Evolutionary conservation across 2,888 invertebrate genomes (phyloP), one percentile per base, ranked within the genome.

Genomic region (Teinopalpus imperialis): DNA sequence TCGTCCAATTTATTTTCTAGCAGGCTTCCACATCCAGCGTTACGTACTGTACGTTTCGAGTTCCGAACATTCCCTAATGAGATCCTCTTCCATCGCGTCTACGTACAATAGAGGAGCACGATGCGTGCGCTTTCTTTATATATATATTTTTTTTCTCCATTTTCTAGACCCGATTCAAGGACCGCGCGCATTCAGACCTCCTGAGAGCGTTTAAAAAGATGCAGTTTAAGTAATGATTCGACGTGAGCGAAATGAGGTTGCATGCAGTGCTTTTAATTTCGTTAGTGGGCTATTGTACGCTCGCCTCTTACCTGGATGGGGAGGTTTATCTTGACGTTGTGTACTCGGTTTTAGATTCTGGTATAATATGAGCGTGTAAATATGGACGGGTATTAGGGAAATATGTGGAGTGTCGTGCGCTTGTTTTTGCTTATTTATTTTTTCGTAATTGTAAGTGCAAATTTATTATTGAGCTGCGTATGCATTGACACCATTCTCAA

Each of bases 211-310:
- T 83, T 83, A 72, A 80, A 85, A 82, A 86, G 86, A 85, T 74
- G 72, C 61, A 73, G 72, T 75, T 73, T 85, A 85, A 87, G 86
- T 86, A 87, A 87, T 87, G 85, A 83, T 78, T 65, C 74, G 72
- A 66, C 67, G 43, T 56, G 53, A 65, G 61, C 62, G 52, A 56
- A 61, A 61, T 58, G 63, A 61, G 61, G 62, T 57, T 61, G 62
- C 59, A 61, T 54, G 59, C 52, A 26, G 57, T 55, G 53, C 46
- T 63, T 74, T 74, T 73, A 72, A 73, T 74, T 74, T 70, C 57
- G 74, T 72, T 69, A 74, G 72, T 73, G 74, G 63, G 61, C 63
- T 61, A 65, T 67, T 67, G 69, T 69, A 57, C 43, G 50, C 53
- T 34, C 43, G 30, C 43, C 46, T 40, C 46, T 46, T 46, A 41